A percentile compares a stretch with the other conserved stretches of the same genome.
phyloP scores from a whole-genome alignment of 2,888 invertebrate species.

The Andrena dorsata region DNA sequence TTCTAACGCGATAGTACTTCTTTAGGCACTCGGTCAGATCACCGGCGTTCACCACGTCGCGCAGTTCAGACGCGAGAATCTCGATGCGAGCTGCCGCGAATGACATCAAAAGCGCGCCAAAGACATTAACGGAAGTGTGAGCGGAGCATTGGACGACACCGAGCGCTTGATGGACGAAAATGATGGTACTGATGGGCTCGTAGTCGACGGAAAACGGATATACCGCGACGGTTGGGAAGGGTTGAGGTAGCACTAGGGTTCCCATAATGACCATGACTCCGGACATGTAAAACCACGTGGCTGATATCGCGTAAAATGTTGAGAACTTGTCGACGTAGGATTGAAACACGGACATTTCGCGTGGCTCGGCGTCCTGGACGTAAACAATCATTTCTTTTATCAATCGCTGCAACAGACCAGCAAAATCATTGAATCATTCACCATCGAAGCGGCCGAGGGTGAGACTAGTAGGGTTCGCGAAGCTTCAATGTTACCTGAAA shows the following conservation, averaged over 20 bases:
- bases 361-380: slow-evolving; percentile 49
- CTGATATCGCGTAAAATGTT: slow-evolving; percentile 62
- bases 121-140: not conserved
- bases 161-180: not conserved
- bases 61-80: not conserved
- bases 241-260: slow-evolving; percentile 67
- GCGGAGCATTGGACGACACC: not conserved
- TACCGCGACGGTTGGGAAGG: slow-evolving; percentile 65
- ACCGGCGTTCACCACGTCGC: not conserved
- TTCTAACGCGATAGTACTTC: slow-evolving; percentile 3
- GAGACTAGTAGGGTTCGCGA: too few species aligned
- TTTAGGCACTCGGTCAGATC: not conserved
- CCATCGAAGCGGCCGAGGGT: too few species aligned
- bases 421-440: not conserved
- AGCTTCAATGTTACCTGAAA: slow-evolving; percentile 56
- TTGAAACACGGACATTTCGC: slow-evolving; percentile 69
- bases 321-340: slow-evolving; percentile 72
- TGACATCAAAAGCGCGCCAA: slow-evolving; percentile 10
- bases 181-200: not conserved
- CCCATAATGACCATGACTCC: slow-evolving; percentile 59
- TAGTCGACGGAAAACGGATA: slow-evolving; percentile 25
- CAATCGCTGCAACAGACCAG: not conserved
- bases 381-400: not conserved
- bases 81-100: slow-evolving; percentile 11
- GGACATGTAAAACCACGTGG: slow-evolving; percentile 60